Conservation (phyloP, 2,797 vertebrate genomes). For the Todus mexicanus region DNA sequence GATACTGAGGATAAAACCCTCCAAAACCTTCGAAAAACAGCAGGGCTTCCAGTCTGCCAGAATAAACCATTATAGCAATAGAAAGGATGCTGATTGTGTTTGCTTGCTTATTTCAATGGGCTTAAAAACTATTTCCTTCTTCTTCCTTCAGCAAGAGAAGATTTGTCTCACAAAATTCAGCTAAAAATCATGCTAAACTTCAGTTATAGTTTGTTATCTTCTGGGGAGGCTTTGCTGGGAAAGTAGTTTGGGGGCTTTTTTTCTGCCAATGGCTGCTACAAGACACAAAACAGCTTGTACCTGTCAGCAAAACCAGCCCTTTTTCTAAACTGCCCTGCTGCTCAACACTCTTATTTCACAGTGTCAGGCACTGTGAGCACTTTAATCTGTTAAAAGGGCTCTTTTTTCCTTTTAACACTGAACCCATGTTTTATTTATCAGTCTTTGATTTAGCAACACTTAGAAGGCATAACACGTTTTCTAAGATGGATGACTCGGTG, state of each 20-base stretch:
- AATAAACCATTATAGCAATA: background rate
- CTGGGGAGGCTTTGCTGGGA: background rate
- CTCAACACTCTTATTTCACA: conserved; percentile 58
- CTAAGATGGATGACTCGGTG: conserved; percentile 5
- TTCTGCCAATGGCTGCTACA: background rate
- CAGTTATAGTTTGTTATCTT: background rate
- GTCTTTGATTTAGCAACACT: conserved; percentile 59
- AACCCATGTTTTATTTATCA: conserved; percentile 70
- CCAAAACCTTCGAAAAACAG: background rate
- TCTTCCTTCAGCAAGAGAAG: background rate
- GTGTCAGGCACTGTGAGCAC: conserved; percentile 59
- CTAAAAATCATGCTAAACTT: background rate
- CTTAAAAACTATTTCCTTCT: background rate
- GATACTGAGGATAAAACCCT: background rate
- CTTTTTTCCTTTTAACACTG: conserved; percentile 53
- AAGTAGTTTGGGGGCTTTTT: background rate
- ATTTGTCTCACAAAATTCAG: background rate
- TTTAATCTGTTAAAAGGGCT: conserved; percentile 70
- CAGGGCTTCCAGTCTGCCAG: background rate
- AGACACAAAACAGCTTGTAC: conserved; percentile 29
- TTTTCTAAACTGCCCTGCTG: conserved; percentile 42
- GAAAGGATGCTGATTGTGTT: background rate
- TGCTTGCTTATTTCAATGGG: background rate
- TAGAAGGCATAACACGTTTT: conserved; percentile 55
- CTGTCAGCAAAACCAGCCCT: conserved; percentile 42